phyloP scores from a whole-genome alignment of 2,797 vertebrate genomes.

The Sphenodon punctatus region DNA sequence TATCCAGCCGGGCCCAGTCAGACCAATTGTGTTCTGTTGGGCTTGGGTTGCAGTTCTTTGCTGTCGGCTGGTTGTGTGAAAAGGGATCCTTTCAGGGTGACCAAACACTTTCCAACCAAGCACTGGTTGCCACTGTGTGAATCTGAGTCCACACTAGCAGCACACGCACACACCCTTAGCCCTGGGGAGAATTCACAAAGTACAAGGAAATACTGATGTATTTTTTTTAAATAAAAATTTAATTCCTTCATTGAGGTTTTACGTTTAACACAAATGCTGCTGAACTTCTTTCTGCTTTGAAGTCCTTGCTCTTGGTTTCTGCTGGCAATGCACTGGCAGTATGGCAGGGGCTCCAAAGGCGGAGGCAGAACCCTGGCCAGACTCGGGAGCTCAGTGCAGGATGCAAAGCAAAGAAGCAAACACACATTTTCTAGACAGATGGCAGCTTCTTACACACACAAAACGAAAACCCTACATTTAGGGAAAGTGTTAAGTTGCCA shows the following conservation, averaged over 20 bases:
- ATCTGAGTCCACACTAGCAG: neutral
- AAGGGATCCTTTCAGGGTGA: too few relatives aligned
- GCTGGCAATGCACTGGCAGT: neutral
- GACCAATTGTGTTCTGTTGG: too few relatives aligned
- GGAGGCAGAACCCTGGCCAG: conserved; percentile 23
- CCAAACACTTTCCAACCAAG: too few relatives aligned
- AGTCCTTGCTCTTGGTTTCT: neutral
- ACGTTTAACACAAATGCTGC: conserved; percentile 59
- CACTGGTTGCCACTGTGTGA: too few relatives aligned
- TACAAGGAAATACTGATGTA: neutral
- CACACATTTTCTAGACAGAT: conserved; percentile 46
- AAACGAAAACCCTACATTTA: conserved; percentile 37
- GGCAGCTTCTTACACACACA: conserved; percentile 34
- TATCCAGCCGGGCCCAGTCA: too few relatives aligned
- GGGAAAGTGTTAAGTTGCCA: conserved; percentile 24
- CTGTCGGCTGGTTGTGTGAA: too few relatives aligned
- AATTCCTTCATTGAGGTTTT: conserved; percentile 68
- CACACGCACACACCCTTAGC: too few relatives aligned
- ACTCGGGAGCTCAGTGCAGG: conserved; percentile 62
- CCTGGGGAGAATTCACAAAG: conserved; percentile 10
- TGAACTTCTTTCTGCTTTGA: conserved; percentile 13
- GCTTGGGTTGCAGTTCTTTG: too few relatives aligned
- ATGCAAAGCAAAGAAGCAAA: conserved; percentile 63
- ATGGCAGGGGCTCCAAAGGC: conserved; percentile 16
- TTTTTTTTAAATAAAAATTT: conserved; percentile 72